Base-by-base conservation (phyloP, 2,113 vertebrate genomes). In the Eleginops maclovinus region DNA sequence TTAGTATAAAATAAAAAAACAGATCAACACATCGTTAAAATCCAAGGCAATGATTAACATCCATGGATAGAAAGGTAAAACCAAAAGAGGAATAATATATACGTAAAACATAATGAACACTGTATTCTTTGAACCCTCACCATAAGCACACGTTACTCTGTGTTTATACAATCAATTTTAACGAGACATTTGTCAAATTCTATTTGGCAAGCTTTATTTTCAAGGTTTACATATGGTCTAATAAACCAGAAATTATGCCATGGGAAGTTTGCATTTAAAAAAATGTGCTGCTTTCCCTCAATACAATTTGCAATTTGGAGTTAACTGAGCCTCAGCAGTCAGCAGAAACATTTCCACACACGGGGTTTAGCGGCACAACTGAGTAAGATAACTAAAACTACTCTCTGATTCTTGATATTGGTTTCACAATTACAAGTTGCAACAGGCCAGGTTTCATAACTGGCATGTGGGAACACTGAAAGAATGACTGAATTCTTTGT, bases 1-100 rank as follows among this genome's bases (percentile, higher is more conserved):
- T 49, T 54, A 61, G 7, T 12, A 36, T n/a, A n/a, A n/a, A n/a
- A n/a, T n/a, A n/a, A n/a, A 12, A 31, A 73, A 44, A 74, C 2
- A 4, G 26, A 77, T 75, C 24, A 24, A 66, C 55, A 55, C n/a
- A 3, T 70, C 44, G 19, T 65, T 19, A n/a, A 58, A 12, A 66
- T 64, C 66, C 19, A 50, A 14, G 54, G 51, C 24, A 17, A 50
- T 9, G 60, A 63, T 64, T 53, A 40, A 54, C 36, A 12, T 44
- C 19, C 53, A 22, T 11, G 22, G 19, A 51, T 28, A 24, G 21
- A 11, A 17, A 14, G 21, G 24, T n/a, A 8, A 41, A 59, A 65
- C 15, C 46, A 21, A n/a, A 43, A 24, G 19, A 65, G 19, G 49
- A n/a, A 21, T 46, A 13, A 41, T 49, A 17, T 5, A 28, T 10